Evolutionary conservation across 2,797 vertebrate genomes (phyloP).

Genomic region (Liparis tanakae): DNA sequence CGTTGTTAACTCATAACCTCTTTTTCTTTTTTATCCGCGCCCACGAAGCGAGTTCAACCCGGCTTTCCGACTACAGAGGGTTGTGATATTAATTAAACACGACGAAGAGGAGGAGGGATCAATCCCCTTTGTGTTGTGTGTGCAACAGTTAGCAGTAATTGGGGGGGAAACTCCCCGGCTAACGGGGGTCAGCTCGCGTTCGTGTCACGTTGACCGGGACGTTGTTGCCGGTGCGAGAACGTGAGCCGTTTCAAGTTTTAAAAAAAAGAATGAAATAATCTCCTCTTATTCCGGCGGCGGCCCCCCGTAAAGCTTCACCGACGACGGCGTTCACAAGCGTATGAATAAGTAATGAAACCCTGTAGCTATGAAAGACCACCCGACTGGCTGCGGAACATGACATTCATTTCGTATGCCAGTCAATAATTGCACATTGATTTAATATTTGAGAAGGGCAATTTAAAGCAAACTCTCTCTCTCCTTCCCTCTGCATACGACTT

Average conservation of each 20-base stretch:
- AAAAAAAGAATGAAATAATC: background rate
- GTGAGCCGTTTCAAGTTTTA: no score
- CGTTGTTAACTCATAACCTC: conserved; percentile 56
- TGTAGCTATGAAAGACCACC: conserved; percentile 69
- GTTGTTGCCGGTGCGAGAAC: background rate
- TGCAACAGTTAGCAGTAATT: background rate
- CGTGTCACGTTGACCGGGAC: background rate
- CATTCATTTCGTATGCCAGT: conserved; percentile 68
- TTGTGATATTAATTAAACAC: conserved; percentile 61
- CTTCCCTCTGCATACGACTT: background rate
- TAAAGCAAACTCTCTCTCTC: conserved; percentile 17
- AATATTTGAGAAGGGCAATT: conserved; percentile 66
- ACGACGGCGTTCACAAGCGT: conserved; percentile 54
- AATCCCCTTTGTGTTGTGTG: conserved; percentile 6
- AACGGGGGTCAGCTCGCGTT: no score
- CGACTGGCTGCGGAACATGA: conserved; percentile 57
- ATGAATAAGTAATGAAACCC: conserved; percentile 75
- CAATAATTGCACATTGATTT: conserved; percentile 75
- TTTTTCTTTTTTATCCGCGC: conserved; percentile 34
- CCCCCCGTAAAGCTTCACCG: conserved; percentile 19
- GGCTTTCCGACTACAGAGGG: conserved; percentile 27
- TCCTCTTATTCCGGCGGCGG: conserved; percentile 6
- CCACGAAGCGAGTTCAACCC: conserved; percentile 31
- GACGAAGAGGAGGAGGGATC: conserved; percentile 14
- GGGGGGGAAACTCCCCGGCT: background rate